Percentiles rank a stretch among this genome's conserved stretches.
phyloP scores from a whole-genome alignment of 2,113 vertebrate species.

The Pseudonaja textilis region DNA sequence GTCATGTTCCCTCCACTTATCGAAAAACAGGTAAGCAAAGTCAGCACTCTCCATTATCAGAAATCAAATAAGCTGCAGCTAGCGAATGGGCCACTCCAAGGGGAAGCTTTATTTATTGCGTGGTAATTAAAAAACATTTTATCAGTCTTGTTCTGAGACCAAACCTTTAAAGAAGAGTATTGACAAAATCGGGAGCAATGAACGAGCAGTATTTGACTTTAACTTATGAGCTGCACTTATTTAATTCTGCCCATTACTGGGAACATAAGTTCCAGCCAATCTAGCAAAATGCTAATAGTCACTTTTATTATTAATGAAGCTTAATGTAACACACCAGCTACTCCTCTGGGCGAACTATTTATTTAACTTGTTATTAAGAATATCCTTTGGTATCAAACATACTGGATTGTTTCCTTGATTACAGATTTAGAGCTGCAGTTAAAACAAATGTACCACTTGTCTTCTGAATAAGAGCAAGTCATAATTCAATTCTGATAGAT shows the following conservation, averaged over 20 bases:
- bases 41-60: constrained; percentile 94
- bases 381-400: constrained; percentile 52
- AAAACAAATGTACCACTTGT: constrained; percentile 34
- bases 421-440: constrained; percentile 53
- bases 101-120: constrained; percentile 83
- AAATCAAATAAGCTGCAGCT: constrained; percentile 86
- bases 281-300: constrained; percentile 60
- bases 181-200: constrained; percentile 75
- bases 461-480: neutral
- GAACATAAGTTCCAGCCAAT: constrained; percentile 60
- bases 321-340: constrained; percentile 43
- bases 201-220: constrained; percentile 83
- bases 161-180: constrained; percentile 77
- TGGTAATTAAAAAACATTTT: constrained; percentile 98
- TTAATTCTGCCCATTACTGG: constrained; percentile 71
- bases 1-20: constrained; percentile 66
- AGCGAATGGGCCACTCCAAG: constrained; percentile 68
- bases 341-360: constrained; percentile 50
- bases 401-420: constrained; percentile 52
- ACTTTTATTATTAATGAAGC: constrained; percentile 70
- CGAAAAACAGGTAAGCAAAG: constrained; percentile 81
- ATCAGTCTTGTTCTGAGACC: constrained; percentile 76
- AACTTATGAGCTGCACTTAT: constrained; percentile 82
- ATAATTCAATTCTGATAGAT: constrained; percentile 26
- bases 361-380: constrained; percentile 57